Conservation (phyloP, 2,113 vertebrate genomes). For the Ginglymostoma cirratum region DNA sequence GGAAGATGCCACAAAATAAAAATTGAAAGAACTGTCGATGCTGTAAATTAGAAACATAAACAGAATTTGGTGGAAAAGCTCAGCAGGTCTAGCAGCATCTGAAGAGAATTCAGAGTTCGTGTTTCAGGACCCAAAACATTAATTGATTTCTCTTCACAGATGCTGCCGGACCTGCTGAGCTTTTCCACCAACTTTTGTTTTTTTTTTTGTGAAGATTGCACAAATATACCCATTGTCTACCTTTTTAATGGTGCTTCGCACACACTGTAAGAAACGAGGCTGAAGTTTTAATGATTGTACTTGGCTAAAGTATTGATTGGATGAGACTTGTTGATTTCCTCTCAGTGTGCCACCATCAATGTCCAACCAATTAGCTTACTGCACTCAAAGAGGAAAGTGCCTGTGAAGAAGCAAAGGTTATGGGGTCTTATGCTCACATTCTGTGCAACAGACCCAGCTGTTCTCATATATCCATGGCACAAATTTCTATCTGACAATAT, state of each 20-base stretch:
- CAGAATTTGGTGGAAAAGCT: too few relatives aligned
- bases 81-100: too few relatives aligned
- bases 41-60: too few relatives aligned
- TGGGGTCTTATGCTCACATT: background rate
- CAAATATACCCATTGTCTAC: background rate
- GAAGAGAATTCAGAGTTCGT: too few relatives aligned
- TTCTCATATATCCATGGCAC: background rate
- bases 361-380: background rate
- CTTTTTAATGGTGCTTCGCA: background rate
- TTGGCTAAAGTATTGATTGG: background rate
- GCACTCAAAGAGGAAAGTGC: background rate
- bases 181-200: too few relatives aligned
- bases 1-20: background rate
- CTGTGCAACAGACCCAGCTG: background rate
- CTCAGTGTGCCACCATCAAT: background rate
- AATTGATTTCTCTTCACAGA: too few relatives aligned
- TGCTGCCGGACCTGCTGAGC: too few relatives aligned
- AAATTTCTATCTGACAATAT: background rate
- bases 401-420: background rate
- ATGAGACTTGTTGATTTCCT: background rate
- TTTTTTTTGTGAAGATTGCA: background rate
- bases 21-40: too few relatives aligned
- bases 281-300: background rate
- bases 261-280: background rate
- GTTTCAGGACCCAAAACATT: too few relatives aligned